A percentile compares a stretch with the other conserved stretches of the same genome.
These are phyloP conservation scores for Varecia variegata DNA, from an alignment of 2,797 vertebrate genomes.

Conservation along the genomic window DNA sequence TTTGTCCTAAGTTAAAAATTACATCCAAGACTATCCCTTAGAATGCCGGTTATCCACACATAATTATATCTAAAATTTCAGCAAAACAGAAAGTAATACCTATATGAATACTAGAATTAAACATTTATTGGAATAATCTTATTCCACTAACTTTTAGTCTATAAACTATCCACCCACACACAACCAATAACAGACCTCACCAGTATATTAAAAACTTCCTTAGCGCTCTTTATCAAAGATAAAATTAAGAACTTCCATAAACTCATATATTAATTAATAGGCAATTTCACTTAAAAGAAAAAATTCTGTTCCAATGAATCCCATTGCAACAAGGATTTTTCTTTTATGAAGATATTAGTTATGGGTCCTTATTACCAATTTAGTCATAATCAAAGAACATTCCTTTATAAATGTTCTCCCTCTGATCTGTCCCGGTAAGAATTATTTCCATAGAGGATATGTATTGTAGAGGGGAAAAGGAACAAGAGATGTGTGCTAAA, in stretches of 20 bases:
- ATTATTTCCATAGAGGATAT: neutral
- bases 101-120: neutral
- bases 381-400: neutral
- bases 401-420: neutral
- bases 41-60: neutral
- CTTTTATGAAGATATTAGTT: neutral
- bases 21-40: neutral
- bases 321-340: neutral
- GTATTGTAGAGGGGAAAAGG: neutral
- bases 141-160: neutral
- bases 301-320: neutral
- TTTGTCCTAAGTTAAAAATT: slow-evolving; percentile 13
- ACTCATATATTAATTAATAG: neutral
- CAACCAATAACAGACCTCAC: neutral
- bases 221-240: neutral
- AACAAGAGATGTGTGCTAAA: neutral
- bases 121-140: neutral
- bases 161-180: neutral
- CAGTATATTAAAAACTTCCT: neutral
- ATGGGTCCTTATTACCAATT: neutral
- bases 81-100: slow-evolving; percentile 11
- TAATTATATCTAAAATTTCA: slow-evolving; percentile 15
- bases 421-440: neutral
- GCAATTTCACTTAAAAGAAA: slow-evolving; percentile 18
- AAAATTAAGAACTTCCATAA: slow-evolving; percentile 9